Base-by-base conservation (phyloP, 2,888 invertebrate genomes). In the Phorcus lineatus region DNA sequence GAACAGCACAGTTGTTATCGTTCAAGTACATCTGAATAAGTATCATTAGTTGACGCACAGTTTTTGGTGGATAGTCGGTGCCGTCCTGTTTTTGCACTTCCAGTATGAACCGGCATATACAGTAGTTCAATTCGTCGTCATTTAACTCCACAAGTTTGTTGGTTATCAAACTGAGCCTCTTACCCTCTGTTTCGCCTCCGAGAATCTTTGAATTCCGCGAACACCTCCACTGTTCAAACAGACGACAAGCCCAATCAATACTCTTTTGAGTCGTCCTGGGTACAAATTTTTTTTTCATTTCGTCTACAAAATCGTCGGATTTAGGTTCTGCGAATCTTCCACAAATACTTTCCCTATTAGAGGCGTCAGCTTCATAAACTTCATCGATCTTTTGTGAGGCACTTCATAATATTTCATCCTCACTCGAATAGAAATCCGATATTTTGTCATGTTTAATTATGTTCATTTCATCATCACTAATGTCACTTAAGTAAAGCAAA, bases 51-150 rank as follows among this genome's bases (percentile, higher is more conserved):
- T 75, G 75, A 22, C 75, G 9, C 11, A 47, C n/a, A 24, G 74
- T 52, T 17, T 47, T 74, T 24, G 74, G 74, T 47, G 75, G 75
- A 53, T 75, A 53, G 11, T 54, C 75, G n/a, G 52, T 75, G 2
- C 75, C 75, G n/a, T 53, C 54, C 16, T 53, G 16, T 28, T 75
- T 75, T 16, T 24, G 53, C 7, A 36, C 36, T 36, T 36, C 36
- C 36, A 36, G 36, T 2, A 36, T 36, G 7, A 36, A 36, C 2
- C 36, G 36, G 7, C 36, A 36, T 7, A 36, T 36, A 36, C 36
- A 36, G 7, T 36, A 36, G 7, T 75, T 54, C n/a, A 75, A 54
- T 19, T 75, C 75, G 19, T 53, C 54, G 19, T 75, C 54, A n/a
- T 75, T 54, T 11, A 75, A 11, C 9, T 16, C 53, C 2, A 28